A percentile compares a stretch with the other conserved stretches of the same genome.
Conservation (phyloP, 2,888 invertebrate species). For the Pollenia labialis region DNA sequence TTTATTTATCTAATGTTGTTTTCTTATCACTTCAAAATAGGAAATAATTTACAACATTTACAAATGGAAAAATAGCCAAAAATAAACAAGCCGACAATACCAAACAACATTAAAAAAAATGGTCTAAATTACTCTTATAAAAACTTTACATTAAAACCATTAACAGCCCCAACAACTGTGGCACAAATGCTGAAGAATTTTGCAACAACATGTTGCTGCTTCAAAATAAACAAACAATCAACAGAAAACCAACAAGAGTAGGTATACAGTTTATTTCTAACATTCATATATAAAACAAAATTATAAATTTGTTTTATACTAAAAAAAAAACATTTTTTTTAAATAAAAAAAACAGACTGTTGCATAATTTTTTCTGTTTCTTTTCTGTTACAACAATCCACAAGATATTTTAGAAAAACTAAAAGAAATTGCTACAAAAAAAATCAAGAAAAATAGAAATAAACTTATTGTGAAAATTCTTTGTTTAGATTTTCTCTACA, state of each 20-base stretch:
- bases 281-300: conserved; percentile 21
- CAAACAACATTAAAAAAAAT: conserved; percentile 1
- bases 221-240: conserved; percentile 17
- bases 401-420: conserved; percentile 8
- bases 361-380: conserved; percentile 48
- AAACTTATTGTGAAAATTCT: conserved; percentile 40
- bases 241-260: conserved; percentile 5
- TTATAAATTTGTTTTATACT: no score
- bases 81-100: conserved; percentile 24
- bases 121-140: neutral
- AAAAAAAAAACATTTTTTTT: conserved; percentile 45
- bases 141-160: conserved; percentile 3
- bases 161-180: conserved; percentile 26
- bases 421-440: neutral
- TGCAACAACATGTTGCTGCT: conserved; percentile 60
- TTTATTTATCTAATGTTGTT: conserved; percentile 51
- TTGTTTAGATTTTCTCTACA: conserved; percentile 7
- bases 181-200: conserved; percentile 42
- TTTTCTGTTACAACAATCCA: conserved; percentile 3
- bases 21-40: conserved; percentile 45
- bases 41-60: conserved; percentile 43
- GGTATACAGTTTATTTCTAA: conserved; percentile 11
- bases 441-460: neutral
- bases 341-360: conserved; percentile 25
- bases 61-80: conserved; percentile 32